Base-by-base conservation (phyloP, 2,797 vertebrate genomes). In the Chlorospingus flavigularis region DNA sequence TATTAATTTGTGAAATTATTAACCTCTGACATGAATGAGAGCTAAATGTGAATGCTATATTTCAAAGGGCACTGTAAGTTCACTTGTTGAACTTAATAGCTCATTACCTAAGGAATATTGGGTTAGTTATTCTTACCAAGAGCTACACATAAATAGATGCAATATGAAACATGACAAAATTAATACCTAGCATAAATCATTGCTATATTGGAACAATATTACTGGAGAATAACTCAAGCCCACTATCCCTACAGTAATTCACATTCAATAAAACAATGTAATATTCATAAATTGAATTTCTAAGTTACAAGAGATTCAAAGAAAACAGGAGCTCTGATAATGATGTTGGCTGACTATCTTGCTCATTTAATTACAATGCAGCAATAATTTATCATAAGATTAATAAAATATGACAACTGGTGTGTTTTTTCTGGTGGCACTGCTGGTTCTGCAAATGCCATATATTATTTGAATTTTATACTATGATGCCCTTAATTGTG, bases 321-420 rank as follows among this genome's bases (percentile, higher is more conserved):
- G 71, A 92, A 93, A 84, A 65, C 42, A 76, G 39, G 33, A 95
- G 23, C 30, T 94, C 45, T 67, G 48, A 83, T 83, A 94, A 95
- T 87, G 37, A 87, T 92, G 71, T 68, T 95, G 65, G 9, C 57
- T 89, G 35, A 54, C 53, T 94, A 9, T 88, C 73, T 76, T 92
- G 50, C 71, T 94, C 90, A 88, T 87, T 76, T 67, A 93, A 84
- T 92, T 94, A 78, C 19, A 95, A 77, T 51, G 31, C 40, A 81
- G 42, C 1, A 4, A 73, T 83, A 87, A 58, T 94, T 94, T 76
- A 81, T 94, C 72, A 50, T 51, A 83, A 48, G 53, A 92, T 79
- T 94, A 96, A 93, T 92, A 93, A 93, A 95, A 68, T 95, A 71
- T 42, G 86, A 76, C 86, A 94, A 86, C 54, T 72, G n/a, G 4